Evolutionary conservation across 1,140 invertebrate species (phyloP), one percentile per base, ranked within the genome.

Genomic region (Trissolcus basalis): DNA sequence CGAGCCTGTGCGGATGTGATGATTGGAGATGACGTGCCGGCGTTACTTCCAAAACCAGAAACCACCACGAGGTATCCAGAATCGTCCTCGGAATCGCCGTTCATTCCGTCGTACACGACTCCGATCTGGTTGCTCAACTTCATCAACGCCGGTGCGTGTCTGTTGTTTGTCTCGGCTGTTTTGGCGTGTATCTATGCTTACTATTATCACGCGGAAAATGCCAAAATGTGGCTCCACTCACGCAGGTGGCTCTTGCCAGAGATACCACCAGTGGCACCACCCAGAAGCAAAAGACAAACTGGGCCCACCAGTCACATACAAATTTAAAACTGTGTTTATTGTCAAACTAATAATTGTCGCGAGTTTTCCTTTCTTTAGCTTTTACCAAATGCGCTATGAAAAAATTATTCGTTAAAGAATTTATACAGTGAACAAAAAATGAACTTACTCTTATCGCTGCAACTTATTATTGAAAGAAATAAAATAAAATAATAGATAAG

Each of bases 1-100:
- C 90, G 95, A 7, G 93, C 94, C 0, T 97, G 96, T 78, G 92
- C 95, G 0, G 96, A 97, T 80, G 92, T 97, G 9, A 88, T 91
- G 1, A 93, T 97, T 13, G 91, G 90, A 0, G 90, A 91, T 33
- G 79, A 88, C 12, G 83, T 83, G 36, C 79, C 50, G 47, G 77
- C 67, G 10, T 53, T 81, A 45, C 81, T 78, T 48, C 80, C 82
- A 48, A 41, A 70, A 50, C 80, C 80, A 14, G 76, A 78, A 14
- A 71, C 73, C 3, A 69, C 68, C 8, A 79, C 56, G 0, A 72
- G 51, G 61, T 59, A 55, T 32, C 78, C 51, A 7, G 53, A 67
- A 0, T 75, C 81, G 0, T 83, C n/a, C n/a, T n/a, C 81, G 3
- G 81, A 82, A 7, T 47, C 80, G 5, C 56, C 72, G 1, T 80